Base-by-base conservation (phyloP, 2,113 vertebrate species). In the Eublepharis macularius region DNA sequence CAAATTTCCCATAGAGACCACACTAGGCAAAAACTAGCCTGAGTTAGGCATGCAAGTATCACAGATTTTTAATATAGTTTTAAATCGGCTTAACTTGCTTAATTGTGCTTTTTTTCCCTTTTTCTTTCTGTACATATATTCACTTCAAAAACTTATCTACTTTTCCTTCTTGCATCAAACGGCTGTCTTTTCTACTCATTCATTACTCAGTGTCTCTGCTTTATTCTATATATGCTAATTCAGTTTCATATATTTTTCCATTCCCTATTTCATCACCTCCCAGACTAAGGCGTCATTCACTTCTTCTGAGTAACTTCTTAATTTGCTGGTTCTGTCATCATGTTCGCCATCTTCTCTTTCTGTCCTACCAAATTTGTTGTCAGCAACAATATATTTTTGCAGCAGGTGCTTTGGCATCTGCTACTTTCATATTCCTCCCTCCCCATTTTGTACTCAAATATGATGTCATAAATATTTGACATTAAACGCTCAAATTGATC, bases 181-280 rank as follows among this genome's bases (percentile, higher is more conserved):
- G 84, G 72, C 12, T 86, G 60, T 82, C 36, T 41, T 88, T 85
- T 8, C 32, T 32, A 32, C 88, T 89, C 87, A 90, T 70, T 94
- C 76, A 82, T 88, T 49, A 57, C 32, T 87, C 60, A 43, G 60
- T 83, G 4, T 76, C 86, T 73, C 82, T 87, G 16, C 32, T 80
- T 92, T 80, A 86, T 92, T 91, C 88, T 77, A 41, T 82, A 66
- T 84, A 54, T 86, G 72, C 49, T 43, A 73, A 5, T 76, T 80
- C 0, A 34, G 73, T 78, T 60, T 19, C 76, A 84, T 2, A 87
- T 92, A 84, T 81, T 74, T 81, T n/a, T 88, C 0, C 24, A 83
- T 91, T 3, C 34, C 16, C 74, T 49, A 65, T 36, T 83, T 89
- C 87, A 87, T 80, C 47, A 0, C 88, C 91, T 85, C 86, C 87